Percentiles rank a stretch among this genome's conserved stretches.
Conservation (phyloP, 2,888 invertebrate genomes). For the Leucoma salicis region DNA sequence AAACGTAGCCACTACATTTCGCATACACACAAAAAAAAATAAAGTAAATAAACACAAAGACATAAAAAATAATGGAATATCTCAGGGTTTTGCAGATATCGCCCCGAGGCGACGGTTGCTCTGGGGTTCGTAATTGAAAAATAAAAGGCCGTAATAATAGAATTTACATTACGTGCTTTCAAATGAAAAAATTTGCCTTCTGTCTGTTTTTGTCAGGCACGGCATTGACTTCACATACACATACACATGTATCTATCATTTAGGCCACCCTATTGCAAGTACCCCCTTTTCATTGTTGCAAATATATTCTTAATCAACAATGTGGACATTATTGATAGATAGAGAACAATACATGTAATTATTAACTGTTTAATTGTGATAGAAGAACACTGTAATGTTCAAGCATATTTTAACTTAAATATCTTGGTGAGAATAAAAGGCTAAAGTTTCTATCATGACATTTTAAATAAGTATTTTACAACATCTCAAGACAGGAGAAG, state of each 20-base stretch:
- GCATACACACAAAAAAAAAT: conserved; percentile 4
- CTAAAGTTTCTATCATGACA: no score
- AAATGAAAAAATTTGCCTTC: conserved; percentile 74
- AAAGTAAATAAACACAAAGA: conserved; percentile 31
- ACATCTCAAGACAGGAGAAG: no score
- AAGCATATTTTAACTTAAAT: no score
- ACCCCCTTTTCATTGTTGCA: conserved; percentile 6
- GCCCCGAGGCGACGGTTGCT: conserved; percentile 68
- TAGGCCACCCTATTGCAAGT: conserved; percentile 35
- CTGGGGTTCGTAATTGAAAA: conserved; percentile 78
- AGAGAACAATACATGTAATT: no score
- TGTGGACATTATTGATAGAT: no score
- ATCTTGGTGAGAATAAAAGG: no score
- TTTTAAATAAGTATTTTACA: no score
- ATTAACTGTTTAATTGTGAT: no score
- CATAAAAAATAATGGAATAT: conserved; percentile 47
- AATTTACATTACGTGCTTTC: conserved; percentile 79
- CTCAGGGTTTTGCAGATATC: conserved; percentile 57
- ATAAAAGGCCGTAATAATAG: conserved; percentile 82
- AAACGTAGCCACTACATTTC: no score
- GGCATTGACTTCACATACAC: conserved; percentile 55
- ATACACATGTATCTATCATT: conserved; percentile 39
- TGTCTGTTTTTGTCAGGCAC: conserved; percentile 75
- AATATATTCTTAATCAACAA: neutral
- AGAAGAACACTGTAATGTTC: no score